A percentile compares a stretch with the other conserved stretches of the same genome.
Conservation (phyloP, 2,888 invertebrate species). For the Melanargia galathea region DNA sequence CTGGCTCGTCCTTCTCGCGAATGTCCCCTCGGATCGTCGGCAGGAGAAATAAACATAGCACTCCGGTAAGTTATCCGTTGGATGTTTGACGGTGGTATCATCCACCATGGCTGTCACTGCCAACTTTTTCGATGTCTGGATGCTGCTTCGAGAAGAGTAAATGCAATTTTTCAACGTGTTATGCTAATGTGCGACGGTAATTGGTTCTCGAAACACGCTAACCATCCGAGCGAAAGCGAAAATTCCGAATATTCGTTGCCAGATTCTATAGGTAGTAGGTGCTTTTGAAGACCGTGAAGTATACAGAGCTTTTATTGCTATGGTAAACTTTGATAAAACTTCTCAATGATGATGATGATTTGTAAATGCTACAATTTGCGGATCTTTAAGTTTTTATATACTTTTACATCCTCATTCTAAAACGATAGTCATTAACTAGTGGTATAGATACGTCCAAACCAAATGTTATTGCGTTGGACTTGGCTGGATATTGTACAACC, state of each 20-base stretch:
- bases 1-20: slow-evolving; percentile 54
- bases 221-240: slow-evolving; percentile 59
- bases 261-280: slow-evolving; percentile 33
- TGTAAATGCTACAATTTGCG: neutral
- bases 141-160: slow-evolving; percentile 38
- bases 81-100: slow-evolving; percentile 37
- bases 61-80: slow-evolving; percentile 66
- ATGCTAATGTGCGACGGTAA: slow-evolving; percentile 47
- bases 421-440: neutral
- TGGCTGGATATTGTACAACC: neutral
- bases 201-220: slow-evolving; percentile 44
- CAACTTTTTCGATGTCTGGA: slow-evolving; percentile 37
- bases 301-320: slow-evolving; percentile 6
- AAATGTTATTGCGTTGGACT: neutral
- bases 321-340: neutral
- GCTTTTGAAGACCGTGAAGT: slow-evolving; percentile 15
- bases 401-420: neutral
- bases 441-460: neutral
- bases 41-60: slow-evolving; percentile 74
- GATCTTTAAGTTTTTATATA: neutral
- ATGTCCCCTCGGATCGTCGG: slow-evolving; percentile 64
- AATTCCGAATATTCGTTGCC: slow-evolving; percentile 41
- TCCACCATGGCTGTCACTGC: slow-evolving; percentile 27
- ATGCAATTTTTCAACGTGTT: slow-evolving; percentile 46
- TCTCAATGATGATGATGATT: neutral